Conservation (phyloP, 1,140 invertebrate species). For the Drosophila pallidifrons region DNA sequence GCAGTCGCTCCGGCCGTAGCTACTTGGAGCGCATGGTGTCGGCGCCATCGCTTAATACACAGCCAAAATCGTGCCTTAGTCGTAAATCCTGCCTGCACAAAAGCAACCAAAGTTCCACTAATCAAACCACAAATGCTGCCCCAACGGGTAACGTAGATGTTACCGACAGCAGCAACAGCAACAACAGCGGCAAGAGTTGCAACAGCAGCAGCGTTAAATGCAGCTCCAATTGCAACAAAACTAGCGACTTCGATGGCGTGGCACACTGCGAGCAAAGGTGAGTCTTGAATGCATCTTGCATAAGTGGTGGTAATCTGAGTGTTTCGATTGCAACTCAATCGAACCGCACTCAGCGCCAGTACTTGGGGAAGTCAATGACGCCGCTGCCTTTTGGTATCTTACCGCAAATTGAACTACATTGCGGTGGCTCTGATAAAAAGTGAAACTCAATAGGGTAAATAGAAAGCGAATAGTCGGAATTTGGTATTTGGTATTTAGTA, state of each 20-base stretch:
- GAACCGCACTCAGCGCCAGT: constrained; percentile 55
- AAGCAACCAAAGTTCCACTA: constrained; percentile 45
- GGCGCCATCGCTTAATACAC: constrained; percentile 61
- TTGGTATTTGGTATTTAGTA: background rate
- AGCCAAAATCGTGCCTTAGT: constrained; percentile 80
- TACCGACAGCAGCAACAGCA: constrained; percentile 43
- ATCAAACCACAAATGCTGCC: constrained; percentile 30
- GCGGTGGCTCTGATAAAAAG: constrained; percentile 38
- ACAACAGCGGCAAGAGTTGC: constrained; percentile 2
- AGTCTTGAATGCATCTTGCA: constrained; percentile 41
- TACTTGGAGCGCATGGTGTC: constrained; percentile 80
- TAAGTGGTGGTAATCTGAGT: constrained; percentile 52
- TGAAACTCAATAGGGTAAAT: constrained; percentile 32
- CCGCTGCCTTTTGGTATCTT: constrained; percentile 23
- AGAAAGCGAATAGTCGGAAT: constrained; percentile 21
- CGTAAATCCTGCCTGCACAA: constrained; percentile 80
- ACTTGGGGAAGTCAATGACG: constrained; percentile 38
- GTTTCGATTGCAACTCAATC: background rate
- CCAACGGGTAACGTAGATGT: constrained; percentile 40
- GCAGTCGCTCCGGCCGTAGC: constrained; percentile 69
- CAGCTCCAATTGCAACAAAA: constrained; percentile 27
- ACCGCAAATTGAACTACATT: constrained; percentile 73
- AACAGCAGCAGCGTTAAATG: constrained; percentile 22
- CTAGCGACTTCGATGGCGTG: constrained; percentile 27
- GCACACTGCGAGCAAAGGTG: constrained; percentile 67